A percentile compares a stretch with the other conserved stretches of the same genome.
phyloP scores from a whole-genome alignment of 1,140 invertebrate genomes.

The Leptinotarsa texana region DNA sequence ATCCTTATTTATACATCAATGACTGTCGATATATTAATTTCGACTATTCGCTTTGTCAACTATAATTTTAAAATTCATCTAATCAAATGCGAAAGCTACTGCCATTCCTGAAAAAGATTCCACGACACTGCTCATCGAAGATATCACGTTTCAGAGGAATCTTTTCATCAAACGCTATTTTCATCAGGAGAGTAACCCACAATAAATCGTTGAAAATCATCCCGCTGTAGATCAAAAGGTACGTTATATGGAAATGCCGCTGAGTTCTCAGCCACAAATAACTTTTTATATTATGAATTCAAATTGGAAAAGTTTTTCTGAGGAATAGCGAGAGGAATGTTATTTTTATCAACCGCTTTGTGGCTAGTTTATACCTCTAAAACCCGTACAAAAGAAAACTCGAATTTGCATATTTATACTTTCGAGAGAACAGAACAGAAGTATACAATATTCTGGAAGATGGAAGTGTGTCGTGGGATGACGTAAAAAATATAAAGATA shows the following conservation, averaged over 20 bases:
- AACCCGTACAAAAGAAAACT: conserved; percentile 22
- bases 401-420: conserved; percentile 25
- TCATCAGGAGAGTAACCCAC: not conserved
- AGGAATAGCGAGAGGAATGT: conserved; percentile 23
- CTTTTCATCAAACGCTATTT: not conserved
- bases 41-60: no score
- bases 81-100: no score
- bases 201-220: conserved; percentile 7
- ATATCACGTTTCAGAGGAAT: not conserved
- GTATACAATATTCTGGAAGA: conserved; percentile 28
- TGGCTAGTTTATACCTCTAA: conserved; percentile 20
- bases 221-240: not conserved
- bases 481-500: conserved; percentile 20
- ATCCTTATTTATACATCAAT: no score
- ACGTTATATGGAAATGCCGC: not conserved
- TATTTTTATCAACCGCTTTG: conserved; percentile 29
- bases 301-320: conserved; percentile 26
- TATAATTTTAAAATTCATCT: no score
- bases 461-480: conserved; percentile 25
- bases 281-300: conserved; percentile 27
- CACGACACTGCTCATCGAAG: not conserved
- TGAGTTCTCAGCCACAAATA: not conserved
- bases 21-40: no score
- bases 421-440: conserved; percentile 17
- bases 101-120: no score